Percentiles rank a stretch among this genome's conserved stretches.
These are phyloP conservation scores for Aegypius monachus DNA, from an alignment of 2,113 vertebrate genomes.

Conservation along the genomic window DNA sequence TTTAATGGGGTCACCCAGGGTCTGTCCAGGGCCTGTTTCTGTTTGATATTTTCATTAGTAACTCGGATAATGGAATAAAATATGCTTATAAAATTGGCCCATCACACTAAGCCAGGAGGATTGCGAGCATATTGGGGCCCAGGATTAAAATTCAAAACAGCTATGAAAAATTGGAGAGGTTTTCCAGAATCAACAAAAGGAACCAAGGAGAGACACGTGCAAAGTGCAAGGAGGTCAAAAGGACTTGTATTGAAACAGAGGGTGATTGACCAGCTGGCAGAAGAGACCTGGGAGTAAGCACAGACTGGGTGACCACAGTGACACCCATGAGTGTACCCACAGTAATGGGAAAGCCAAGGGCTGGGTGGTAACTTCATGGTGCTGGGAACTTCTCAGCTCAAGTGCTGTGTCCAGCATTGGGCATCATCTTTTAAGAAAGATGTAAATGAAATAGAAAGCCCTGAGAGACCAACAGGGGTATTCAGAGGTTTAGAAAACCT, in stretches of 20 bases:
- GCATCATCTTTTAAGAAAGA: neutral
- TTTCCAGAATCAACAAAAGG: constrained; percentile 60
- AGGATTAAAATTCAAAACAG: constrained; percentile 48
- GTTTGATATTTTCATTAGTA: constrained; percentile 44
- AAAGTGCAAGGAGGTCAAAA: neutral
- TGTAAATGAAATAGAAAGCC: neutral
- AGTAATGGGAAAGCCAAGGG: neutral
- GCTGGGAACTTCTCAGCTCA: neutral
- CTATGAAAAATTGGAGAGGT: neutral
- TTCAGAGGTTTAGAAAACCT: neutral
- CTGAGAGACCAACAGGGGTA: neutral
- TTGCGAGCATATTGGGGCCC: constrained; percentile 10
- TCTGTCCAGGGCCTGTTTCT: neutral
- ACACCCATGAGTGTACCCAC: fast-evolving
- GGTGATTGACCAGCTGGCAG: neutral
- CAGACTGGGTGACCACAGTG: neutral
- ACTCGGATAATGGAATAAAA: constrained; percentile 3
- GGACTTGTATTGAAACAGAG: neutral
- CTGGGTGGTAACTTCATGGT: neutral
- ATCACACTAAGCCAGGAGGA: constrained; percentile 44
- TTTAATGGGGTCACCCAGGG: neutral
- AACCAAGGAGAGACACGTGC: neutral
- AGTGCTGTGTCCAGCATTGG: neutral
- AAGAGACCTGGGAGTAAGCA: neutral
- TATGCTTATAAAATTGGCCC: neutral